These are phyloP conservation scores for Ischnura elegans DNA, from an alignment of 2,888 invertebrate species.

Conservation along the genomic window DNA sequence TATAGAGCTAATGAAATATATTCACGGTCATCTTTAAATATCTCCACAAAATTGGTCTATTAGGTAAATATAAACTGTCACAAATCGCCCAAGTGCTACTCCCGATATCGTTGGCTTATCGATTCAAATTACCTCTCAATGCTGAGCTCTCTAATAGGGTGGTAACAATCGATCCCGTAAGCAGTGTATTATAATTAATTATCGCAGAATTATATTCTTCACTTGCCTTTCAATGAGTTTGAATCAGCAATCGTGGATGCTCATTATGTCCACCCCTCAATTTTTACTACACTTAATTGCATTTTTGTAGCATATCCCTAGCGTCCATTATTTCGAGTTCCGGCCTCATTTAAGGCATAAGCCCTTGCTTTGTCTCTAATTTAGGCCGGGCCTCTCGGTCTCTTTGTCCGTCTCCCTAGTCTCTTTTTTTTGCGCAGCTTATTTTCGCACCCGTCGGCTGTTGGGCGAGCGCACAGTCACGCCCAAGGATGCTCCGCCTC, in stretches of 20 bases:
- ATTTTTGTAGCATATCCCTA: not conserved
- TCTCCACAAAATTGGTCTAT: too few relatives aligned
- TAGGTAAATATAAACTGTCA: too few relatives aligned
- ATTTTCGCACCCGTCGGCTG: slow-evolving; percentile 1
- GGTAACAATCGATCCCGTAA: too few relatives aligned
- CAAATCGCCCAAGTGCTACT: too few relatives aligned
- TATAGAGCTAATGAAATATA: too few relatives aligned
- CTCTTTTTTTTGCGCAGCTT: not conserved
- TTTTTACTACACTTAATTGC: not conserved
- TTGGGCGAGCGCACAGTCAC: not conserved
- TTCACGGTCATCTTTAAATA: too few relatives aligned
- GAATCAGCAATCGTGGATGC: not conserved
- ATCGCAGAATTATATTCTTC: too few relatives aligned
- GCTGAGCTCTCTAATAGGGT: too few relatives aligned
- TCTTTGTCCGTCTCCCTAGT: not conserved
- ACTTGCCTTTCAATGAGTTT: too few relatives aligned
- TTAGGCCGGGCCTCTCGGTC: not conserved
- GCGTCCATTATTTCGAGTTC: not conserved
- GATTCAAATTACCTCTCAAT: too few relatives aligned
- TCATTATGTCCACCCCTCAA: not conserved
- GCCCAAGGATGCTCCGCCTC: slow-evolving; percentile 11
- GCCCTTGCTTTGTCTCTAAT: not conserved
- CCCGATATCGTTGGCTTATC: too few relatives aligned
- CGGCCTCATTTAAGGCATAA: not conserved
- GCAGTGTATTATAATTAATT: too few relatives aligned